Percentiles rank a stretch among this genome's conserved stretches.
Conservation (phyloP, 2,888 invertebrate species). For the Acronicta psi region DNA sequence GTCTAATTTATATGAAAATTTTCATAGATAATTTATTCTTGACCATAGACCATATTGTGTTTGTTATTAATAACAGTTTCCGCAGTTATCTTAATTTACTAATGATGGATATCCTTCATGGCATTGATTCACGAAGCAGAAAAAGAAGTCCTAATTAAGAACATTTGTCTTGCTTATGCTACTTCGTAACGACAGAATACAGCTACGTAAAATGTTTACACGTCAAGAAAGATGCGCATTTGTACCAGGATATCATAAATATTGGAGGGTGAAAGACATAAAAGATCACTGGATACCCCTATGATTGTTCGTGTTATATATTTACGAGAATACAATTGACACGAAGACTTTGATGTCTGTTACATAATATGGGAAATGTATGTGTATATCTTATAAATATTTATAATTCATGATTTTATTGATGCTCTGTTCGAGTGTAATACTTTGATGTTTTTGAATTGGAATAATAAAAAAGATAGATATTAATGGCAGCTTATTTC, state of each 20-base stretch:
- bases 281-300: slow-evolving; percentile 44
- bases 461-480: background rate
- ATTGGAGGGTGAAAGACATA: slow-evolving; percentile 43
- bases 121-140: too few relatives aligned
- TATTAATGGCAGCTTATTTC: slow-evolving; percentile 2
- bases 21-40: too few relatives aligned
- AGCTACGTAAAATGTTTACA: slow-evolving; percentile 57
- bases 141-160: too few relatives aligned
- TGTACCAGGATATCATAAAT: slow-evolving; percentile 51
- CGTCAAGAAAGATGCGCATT: slow-evolving; percentile 50
- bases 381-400: slow-evolving; percentile 26
- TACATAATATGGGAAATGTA: slow-evolving; percentile 22
- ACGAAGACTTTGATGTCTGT: slow-evolving; percentile 41
- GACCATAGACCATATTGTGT: too few relatives aligned
- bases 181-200: slow-evolving; percentile 53
- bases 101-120: too few relatives aligned
- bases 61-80: too few relatives aligned
- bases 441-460: slow-evolving; percentile 17
- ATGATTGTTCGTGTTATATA: slow-evolving; percentile 44
- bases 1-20: too few relatives aligned
- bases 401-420: slow-evolving; percentile 37
- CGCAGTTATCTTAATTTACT: too few relatives aligned
- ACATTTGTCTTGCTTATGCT: too few relatives aligned
- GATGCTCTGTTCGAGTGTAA: slow-evolving; percentile 13
- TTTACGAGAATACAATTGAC: slow-evolving; percentile 50